Evolutionary conservation across 2,113 vertebrate genomes (phyloP).

Genomic region (Aptenodytes patagonicus): DNA sequence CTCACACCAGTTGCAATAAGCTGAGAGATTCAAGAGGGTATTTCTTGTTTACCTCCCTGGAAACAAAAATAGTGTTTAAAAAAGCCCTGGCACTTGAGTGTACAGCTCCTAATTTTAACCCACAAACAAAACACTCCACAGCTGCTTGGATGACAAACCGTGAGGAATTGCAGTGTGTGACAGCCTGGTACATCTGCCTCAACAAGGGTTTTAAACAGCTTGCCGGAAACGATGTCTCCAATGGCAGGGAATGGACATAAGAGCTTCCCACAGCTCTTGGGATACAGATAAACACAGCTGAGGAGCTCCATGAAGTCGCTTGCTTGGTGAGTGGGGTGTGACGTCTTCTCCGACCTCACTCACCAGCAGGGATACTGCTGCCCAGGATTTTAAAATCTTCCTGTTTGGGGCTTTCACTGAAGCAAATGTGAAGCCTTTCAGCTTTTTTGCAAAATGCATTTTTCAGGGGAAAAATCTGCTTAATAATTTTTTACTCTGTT

Average conservation of each 20-base stretch:
- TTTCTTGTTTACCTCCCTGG: background rate
- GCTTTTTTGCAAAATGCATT: background rate
- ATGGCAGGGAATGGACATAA: background rate
- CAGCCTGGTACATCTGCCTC: background rate
- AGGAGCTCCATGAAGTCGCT: background rate
- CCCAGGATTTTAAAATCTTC: background rate
- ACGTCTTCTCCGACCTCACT: fast-evolving
- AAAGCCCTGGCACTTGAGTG: background rate
- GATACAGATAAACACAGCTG: background rate
- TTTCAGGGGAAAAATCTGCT: background rate
- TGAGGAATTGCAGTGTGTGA: background rate
- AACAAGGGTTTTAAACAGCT: background rate
- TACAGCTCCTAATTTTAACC: background rate
- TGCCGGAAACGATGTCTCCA: background rate
- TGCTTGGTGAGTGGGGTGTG: background rate
- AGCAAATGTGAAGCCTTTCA: background rate
- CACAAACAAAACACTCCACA: background rate
- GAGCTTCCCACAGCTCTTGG: background rate
- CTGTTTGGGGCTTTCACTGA: background rate
- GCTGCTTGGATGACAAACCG: background rate
- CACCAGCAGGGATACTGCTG: background rate
- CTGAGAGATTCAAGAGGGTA: background rate
- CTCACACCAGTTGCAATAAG: background rate
- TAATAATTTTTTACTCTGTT: background rate
- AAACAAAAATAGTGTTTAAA: background rate